These are phyloP conservation scores for Myotis yumanensis DNA, from an alignment of 2,113 vertebrate species.

Conservation along the genomic window DNA sequence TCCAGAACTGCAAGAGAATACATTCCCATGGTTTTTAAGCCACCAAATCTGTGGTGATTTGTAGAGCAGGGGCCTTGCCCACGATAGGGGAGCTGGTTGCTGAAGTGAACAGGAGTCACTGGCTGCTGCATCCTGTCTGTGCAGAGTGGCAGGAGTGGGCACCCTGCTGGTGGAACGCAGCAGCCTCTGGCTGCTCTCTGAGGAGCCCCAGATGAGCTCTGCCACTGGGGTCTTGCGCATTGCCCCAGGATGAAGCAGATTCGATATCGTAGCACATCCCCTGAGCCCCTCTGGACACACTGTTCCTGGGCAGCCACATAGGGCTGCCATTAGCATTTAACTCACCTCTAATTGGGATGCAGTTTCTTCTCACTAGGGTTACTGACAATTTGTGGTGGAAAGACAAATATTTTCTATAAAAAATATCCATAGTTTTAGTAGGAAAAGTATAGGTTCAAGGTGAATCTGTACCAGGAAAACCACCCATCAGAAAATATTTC, in stretches of 20 bases:
- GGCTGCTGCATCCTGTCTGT: background rate
- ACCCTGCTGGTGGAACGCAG: background rate
- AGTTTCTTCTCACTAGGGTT: background rate
- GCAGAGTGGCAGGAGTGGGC: background rate
- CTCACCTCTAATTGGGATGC: background rate
- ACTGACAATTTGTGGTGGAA: background rate
- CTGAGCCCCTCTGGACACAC: background rate
- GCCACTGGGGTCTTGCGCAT: background rate
- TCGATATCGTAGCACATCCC: rapidly evolving
- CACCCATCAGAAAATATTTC: background rate
- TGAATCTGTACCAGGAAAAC: background rate
- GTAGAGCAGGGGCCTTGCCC: background rate
- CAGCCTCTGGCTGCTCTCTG: background rate
- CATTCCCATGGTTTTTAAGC: background rate
- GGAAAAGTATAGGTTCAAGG: background rate
- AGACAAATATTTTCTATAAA: background rate
- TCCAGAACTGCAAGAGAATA: background rate
- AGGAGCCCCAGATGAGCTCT: background rate
- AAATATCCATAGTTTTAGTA: background rate
- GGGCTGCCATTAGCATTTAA: background rate
- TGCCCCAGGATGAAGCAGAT: background rate
- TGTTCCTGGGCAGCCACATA: background rate
- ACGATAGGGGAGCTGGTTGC: background rate
- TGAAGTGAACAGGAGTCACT: background rate
- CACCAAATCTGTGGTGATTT: background rate